Evolutionary conservation across 2,888 invertebrate genomes (phyloP).

Genomic region (Blastobasis adustella): DNA sequence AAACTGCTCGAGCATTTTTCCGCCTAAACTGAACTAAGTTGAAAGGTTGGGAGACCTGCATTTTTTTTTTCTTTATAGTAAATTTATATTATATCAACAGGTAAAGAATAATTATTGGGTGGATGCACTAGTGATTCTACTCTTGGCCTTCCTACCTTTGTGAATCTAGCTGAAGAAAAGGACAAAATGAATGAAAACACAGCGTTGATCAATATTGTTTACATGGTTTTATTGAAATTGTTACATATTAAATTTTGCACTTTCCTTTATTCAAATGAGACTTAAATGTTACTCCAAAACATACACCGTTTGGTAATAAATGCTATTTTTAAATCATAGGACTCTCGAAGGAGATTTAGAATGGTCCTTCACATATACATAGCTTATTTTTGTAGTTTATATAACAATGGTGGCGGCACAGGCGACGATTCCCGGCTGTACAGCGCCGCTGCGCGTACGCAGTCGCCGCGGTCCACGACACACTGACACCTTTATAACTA

Average conservation of each 20-base stretch:
- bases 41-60: too few species aligned
- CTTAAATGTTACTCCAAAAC: conserved; percentile 67
- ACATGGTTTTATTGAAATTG: conserved; percentile 71
- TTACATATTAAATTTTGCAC: conserved; percentile 74
- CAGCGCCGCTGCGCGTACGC: background rate
- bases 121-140: conserved; percentile 32
- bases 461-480: conserved; percentile 16
- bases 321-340: conserved; percentile 67
- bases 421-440: background rate
- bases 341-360: conserved; percentile 50
- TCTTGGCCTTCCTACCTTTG: conserved; percentile 31
- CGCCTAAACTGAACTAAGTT: too few species aligned
- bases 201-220: conserved; percentile 59
- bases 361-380: conserved; percentile 50
- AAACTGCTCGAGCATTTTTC: too few species aligned
- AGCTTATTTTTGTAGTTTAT: conserved; percentile 42
- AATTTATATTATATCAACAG: conserved; percentile 27
- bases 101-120: conserved; percentile 46
- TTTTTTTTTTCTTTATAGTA: background rate
- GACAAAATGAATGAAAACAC: conserved; percentile 34
- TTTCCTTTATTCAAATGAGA: conserved; percentile 62
- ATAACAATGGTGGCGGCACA: conserved; percentile 23
- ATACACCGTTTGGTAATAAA: conserved; percentile 72
- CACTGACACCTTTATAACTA: conserved; percentile 28
- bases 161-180: conserved; percentile 19